Conservation (phyloP, 2,888 invertebrate genomes). For the Acheta domesticus region DNA sequence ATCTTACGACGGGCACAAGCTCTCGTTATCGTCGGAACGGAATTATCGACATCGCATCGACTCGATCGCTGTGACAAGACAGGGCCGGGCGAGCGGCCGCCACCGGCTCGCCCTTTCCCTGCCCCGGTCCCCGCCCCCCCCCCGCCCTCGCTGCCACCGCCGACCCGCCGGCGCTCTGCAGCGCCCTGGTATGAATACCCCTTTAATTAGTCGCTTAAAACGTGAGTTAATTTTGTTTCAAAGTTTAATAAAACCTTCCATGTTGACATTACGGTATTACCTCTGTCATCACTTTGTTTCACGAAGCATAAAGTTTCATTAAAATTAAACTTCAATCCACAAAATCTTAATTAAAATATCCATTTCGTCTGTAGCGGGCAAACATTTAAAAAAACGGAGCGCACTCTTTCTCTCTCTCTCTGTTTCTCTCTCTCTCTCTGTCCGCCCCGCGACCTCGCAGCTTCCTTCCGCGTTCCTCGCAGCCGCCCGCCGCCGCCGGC, state of each 20-base stretch:
- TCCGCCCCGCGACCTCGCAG: too few relatives aligned
- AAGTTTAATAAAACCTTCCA: constrained; percentile 18
- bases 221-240: constrained; percentile 18
- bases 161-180: neutral
- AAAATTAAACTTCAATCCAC: constrained; percentile 18
- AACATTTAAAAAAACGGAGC: constrained; percentile 2
- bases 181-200: constrained; percentile 18
- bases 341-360: constrained; percentile 18
- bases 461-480: too few relatives aligned
- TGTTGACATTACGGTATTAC: constrained; percentile 18
- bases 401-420: neutral
- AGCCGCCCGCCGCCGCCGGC: too few relatives aligned
- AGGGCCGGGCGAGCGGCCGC: neutral
- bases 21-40: neutral
- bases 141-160: neutral
- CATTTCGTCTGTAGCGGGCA: constrained; percentile 4
- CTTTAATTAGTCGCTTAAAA: constrained; percentile 18
- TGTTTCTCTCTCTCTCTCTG: too few relatives aligned
- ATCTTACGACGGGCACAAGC: neutral
- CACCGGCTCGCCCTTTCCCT: neutral
- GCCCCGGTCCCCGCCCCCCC: neutral
- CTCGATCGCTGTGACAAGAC: constrained; percentile 12
- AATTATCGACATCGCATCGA: constrained; percentile 3
- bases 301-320: constrained; percentile 18
- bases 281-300: constrained; percentile 18